phyloP scores from a whole-genome alignment of 2,797 vertebrate species.

The Babyrousa celebensis region DNA sequence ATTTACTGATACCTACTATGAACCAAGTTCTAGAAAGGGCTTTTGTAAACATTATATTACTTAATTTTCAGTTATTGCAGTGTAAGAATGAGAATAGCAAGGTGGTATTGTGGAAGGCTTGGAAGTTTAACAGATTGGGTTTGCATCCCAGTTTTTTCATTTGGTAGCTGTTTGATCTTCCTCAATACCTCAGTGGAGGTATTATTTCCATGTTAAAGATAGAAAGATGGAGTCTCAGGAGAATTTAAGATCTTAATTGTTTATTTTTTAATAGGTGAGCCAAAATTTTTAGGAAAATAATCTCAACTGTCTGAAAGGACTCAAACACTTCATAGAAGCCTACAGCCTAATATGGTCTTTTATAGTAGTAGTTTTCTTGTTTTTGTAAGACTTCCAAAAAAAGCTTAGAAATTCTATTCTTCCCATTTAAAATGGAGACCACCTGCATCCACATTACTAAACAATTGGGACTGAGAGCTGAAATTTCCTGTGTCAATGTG shows the following conservation, averaged over 20 bases:
- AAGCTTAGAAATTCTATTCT: not conserved
- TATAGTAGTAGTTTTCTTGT: not conserved
- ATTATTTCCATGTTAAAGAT: not conserved
- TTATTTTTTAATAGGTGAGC: slow-evolving; percentile 3
- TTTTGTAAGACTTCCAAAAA: slow-evolving; percentile 6
- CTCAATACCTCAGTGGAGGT: not conserved
- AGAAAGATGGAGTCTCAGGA: not conserved
- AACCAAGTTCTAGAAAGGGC: not conserved
- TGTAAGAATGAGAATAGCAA: not conserved
- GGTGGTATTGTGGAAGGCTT: not conserved
- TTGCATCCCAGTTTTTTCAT: not conserved
- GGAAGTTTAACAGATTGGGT: not conserved
- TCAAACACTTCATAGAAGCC: not conserved
- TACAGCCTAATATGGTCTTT: not conserved
- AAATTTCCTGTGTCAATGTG: not conserved
- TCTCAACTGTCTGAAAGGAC: not conserved
- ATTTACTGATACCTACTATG: not conserved
- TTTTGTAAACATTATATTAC: not conserved
- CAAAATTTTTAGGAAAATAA: not conserved
- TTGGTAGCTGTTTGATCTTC: not conserved
- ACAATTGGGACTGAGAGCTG: not conserved
- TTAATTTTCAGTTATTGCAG: slow-evolving; percentile 43
- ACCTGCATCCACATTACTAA: not conserved
- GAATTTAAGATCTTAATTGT: not conserved
- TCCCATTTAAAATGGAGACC: not conserved